Base-by-base conservation (phyloP, 2,113 vertebrate genomes). In the Lynx canadensis region DNA sequence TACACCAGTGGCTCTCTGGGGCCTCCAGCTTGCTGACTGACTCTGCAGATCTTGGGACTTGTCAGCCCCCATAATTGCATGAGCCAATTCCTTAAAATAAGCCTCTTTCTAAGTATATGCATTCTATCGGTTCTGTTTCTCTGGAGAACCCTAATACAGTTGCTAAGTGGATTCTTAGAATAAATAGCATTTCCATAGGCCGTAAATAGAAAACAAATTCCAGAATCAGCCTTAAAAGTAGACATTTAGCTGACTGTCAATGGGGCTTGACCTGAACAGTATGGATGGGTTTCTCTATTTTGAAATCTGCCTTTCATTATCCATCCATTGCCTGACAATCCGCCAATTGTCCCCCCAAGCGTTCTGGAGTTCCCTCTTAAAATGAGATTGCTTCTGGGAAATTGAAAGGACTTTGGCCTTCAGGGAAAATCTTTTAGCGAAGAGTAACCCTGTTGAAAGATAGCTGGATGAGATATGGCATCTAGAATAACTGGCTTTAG, bases 211-310 rank as follows among this genome's bases (percentile, higher is more conserved):
- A 82, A 66, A 29, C 4, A 27, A 76, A 76, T 31, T 60, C 41
- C 65, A 65, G 66, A 92, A 21, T 36, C 86, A 68, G 19, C 45
- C 36, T 82, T 27, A 16, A 27, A 19, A 25, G 0, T 41, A 60
- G 52, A 71, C 0, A 1, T 5, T 1, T 78, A 36, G 8, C 50
- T 45, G 60, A 14, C 14, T 25, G 38, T 12, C 73, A 3, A 6
- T 5, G n/a, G 23, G 7, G 14, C 10, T 0, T 21, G 66, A 60
- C 19, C 21, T 63, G 63, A 33, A 18, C 25, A 41, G 31, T 4
- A 25, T 0, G 10, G 12, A 7, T 4, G 1, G 18, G n/a, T 9
- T 60, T 25, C 29, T 74, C 38, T 81, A 41, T n/a, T 83, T 60
- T 50, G 41, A 91, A 71, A 84, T 23, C n/a, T 45, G 50, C 6